These are phyloP conservation scores for Bradypus variegatus DNA, from an alignment of 2,797 vertebrate species.

Conservation along the genomic window DNA sequence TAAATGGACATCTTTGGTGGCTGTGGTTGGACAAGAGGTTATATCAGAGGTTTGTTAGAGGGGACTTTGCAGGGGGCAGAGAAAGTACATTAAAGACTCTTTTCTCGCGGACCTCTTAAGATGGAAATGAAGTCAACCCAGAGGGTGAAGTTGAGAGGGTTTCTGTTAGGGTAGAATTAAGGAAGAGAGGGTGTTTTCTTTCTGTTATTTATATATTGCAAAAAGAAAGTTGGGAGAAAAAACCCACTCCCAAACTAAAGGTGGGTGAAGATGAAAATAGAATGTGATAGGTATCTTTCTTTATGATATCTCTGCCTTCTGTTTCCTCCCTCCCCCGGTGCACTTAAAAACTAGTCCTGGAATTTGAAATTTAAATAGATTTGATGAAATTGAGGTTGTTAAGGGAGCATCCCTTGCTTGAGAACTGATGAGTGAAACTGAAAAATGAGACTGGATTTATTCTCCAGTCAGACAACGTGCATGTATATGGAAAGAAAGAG, in stretches of 20 bases:
- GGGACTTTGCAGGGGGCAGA: background rate
- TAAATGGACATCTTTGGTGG: constrained; percentile 25
- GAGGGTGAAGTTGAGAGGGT: constrained; percentile 33
- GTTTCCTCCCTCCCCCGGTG: background rate
- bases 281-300: constrained; percentile 22
- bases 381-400: constrained; percentile 30
- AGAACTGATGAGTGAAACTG: constrained; percentile 41
- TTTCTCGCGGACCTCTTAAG: constrained; percentile 16
- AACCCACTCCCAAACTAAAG: constrained; percentile 12
- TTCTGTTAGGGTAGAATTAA: constrained; percentile 42
- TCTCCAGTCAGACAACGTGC: background rate
- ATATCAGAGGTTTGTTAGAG: background rate
- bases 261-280: background rate
- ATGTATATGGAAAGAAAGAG: constrained; percentile 36
- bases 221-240: constrained; percentile 33
- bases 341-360: constrained; percentile 44
- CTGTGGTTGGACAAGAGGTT: background rate
- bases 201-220: background rate
- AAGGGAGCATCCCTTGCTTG: constrained; percentile 31
- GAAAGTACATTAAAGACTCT: background rate
- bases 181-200: background rate
- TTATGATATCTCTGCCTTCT: background rate
- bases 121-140: constrained; percentile 19
- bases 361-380: constrained; percentile 46
- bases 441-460: constrained; percentile 44